Evolutionary conservation across 2,113 vertebrate species (phyloP).

Genomic region (Campylomormyrus tamandua): DNA sequence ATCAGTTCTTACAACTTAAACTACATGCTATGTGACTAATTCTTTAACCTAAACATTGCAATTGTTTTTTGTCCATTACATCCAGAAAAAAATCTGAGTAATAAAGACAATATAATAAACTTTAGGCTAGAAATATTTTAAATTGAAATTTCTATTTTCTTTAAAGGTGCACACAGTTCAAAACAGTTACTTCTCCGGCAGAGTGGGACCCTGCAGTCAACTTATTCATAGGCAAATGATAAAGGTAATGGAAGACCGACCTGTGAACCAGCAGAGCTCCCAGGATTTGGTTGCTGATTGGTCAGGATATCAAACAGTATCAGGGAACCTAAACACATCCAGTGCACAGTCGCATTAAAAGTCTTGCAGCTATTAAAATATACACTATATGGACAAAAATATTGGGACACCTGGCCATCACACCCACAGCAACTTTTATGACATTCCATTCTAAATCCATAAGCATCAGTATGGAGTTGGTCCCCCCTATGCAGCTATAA

Average conservation of each 20-base stretch:
- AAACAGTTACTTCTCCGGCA: neutral
- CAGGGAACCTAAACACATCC: conserved; percentile 61
- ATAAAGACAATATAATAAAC: neutral
- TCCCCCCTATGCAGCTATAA: neutral
- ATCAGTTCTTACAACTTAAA: neutral
- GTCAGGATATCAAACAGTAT: conserved; percentile 82
- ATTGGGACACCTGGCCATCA: neutral
- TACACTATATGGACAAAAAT: neutral
- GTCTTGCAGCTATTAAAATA: neutral
- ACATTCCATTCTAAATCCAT: neutral
- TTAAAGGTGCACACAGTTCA: neutral
- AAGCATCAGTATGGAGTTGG: neutral
- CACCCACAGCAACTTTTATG: neutral
- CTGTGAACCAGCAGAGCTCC: conserved; percentile 31
- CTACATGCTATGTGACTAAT: neutral
- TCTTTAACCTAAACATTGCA: neutral
- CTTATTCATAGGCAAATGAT: neutral
- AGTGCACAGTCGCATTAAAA: neutral
- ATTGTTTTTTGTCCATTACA: neutral
- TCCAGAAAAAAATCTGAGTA: neutral
- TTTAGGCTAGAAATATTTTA: neutral
- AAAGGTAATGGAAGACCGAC: conserved; percentile 2
- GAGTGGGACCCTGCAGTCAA: neutral
- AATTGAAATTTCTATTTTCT: neutral
- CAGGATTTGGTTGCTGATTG: conserved; percentile 64